Base-by-base conservation (phyloP, 2,113 vertebrate genomes). In the Hyla sarda region DNA sequence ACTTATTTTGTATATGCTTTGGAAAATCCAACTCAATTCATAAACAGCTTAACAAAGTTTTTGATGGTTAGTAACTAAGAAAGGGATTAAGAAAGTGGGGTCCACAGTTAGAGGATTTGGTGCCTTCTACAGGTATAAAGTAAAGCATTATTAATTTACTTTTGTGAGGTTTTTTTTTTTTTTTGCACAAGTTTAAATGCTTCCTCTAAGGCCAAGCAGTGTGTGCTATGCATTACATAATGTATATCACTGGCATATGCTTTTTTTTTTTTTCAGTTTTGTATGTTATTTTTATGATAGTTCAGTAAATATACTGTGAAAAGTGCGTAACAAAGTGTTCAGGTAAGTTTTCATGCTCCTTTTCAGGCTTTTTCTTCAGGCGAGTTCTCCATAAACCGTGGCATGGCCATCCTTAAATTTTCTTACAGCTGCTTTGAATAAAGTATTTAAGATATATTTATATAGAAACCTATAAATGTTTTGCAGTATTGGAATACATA, bases 161-260 rank as follows among this genome's bases (percentile, higher is more conserved):
- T 32, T 32, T 32, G n/a, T n/a, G 21, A 23, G 4, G n/a, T 60
- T 2, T 45, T n/a, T n/a, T 23, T 80, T 45, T 25, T 45, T 23
- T 60, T 96, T 96, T 95, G 95, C 95, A 95, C 94, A 93, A 96
- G 95, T 94, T 93, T 89, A 95, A 94, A 95, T 95, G 94, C 96
- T 97, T 97, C 95, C 96, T 96, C 95, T 95, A 94, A 95, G 94
- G 96, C 95, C 93, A 95, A 96, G 96, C 96, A 96, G 93, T 96
- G 96, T 96, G 96, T 96, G 96, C 96, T 97, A 97, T 98, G 96
- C 97, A 99, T 95, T 94, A 93, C 93, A 95, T 92, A 94, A 96
- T 98, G 93, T 96, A 94, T 93, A 94, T 95, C 95, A 93, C 95
- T 96, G 96, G 95, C 94, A 77, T 95, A 95, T 96, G 96, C 90